These are phyloP conservation scores for Hemiscyllium ocellatum DNA, from an alignment of 2,113 vertebrate species.

Conservation along the genomic window DNA sequence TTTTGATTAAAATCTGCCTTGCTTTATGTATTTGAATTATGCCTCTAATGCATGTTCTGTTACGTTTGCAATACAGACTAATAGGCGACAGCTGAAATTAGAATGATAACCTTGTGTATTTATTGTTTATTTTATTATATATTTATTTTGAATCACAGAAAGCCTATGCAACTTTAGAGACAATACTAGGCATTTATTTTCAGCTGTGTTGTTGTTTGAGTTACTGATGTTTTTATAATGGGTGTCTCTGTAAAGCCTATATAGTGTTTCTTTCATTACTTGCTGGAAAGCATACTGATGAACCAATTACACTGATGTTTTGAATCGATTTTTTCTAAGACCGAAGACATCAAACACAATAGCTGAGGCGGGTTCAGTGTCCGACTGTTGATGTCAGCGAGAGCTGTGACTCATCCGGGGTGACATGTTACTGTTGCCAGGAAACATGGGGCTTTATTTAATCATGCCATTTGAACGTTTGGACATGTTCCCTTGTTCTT, in stretches of 20 bases:
- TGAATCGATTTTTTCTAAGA: not conserved
- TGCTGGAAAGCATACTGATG: not conserved
- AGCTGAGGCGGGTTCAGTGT: not conserved
- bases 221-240: not conserved
- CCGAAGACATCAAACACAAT: not conserved
- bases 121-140: not conserved
- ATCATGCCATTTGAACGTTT: not conserved
- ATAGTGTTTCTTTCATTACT: not conserved
- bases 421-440: not conserved
- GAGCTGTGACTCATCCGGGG: not conserved
- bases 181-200: not conserved
- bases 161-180: not conserved
- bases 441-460: conserved; percentile 9
- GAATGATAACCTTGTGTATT: not conserved
- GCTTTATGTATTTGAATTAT: not conserved
- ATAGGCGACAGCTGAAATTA: not conserved
- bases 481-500: not conserved
- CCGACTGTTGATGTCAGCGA: not conserved
- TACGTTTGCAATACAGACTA: not conserved
- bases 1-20: not conserved
- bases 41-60: not conserved
- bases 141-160: not conserved
- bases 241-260: not conserved
- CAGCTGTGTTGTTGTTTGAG: not conserved
- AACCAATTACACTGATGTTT: not conserved